Base-by-base conservation (phyloP, 2,113 vertebrate species). In the Callospermophilus lateralis region DNA sequence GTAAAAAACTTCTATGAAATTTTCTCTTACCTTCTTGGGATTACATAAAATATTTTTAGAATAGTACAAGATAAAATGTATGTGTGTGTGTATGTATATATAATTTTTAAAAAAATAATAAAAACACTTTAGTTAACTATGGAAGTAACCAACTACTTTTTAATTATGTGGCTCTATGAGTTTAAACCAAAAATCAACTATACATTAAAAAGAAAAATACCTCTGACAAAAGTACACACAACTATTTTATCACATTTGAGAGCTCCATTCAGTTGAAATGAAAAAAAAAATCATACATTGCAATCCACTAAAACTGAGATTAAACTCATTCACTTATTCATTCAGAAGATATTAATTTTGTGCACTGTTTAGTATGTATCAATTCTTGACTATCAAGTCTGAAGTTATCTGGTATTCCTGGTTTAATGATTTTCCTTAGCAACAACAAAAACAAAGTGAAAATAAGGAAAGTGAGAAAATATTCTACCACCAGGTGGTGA, bases 401-500 rank as follows among this genome's bases (percentile, higher is more conserved):
- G 32, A 84, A 63, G 16, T 65, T 92, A 63, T 84, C 34, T 67
- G 0, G 1, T 80, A 90, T 96, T n/a, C 79, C 61, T 88, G 4
- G 5, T 92, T 89, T 95, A 70, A 45, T 73, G 37, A 79, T 87
- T 94, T 96, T 74, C 34, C 30, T 68, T 53, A 90, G 72, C 51
- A 74, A 68, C 19, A 67, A 81, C 26, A 13, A n/a, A 70, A n/a
- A 70, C 16, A 45, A 42, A 81, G 2, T 39, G 5, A n/a, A 22
- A 15, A n/a, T 19, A 45, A 88, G 4, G 53, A 24, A 34, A 26
- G 12, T 61, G 17, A 74, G 51, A 92, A 92, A 94, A 93, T 20
- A 4, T 96, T 63, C 39, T 68, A 72, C 96, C 97, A 90, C 87
- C 86, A 97, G 97, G 90, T 72, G 97, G 97, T 20, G 92, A 93